Base-by-base conservation (phyloP, 2,113 vertebrate species). In the Cricetomys ansorgei region DNA sequence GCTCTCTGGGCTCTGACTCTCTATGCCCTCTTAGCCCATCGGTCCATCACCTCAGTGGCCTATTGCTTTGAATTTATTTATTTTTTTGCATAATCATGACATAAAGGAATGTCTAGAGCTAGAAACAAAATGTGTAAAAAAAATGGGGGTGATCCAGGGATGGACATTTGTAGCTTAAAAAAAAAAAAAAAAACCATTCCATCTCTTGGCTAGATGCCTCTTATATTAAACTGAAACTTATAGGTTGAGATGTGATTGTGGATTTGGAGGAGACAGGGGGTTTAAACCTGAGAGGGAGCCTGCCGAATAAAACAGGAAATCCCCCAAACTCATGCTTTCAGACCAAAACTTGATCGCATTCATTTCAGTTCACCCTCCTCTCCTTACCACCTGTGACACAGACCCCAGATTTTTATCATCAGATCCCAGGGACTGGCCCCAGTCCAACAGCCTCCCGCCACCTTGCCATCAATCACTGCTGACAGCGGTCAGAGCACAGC, bases 201-300 rank as follows among this genome's bases (percentile, higher is more conserved):
- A 96, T 98, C 98, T 98, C 96, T 93, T 97, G 92, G 70, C 94
- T 97, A 97, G 97, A 96, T 97, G 97, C 93, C 34, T 92, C 92
- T 97, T 98, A 98, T 98, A 98, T 98, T 98, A 98, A 98, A 98
- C 97, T 98, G 96, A 98, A 98, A 98, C 98, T 98, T 98, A 98
- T 96, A 97, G 97, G 96, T 96, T 95, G 97, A 97, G 96, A 97
- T 83, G 96, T 86, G 92, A 97, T 96, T 85, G 4, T 0, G 7
- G 12, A 84, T 65, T 12, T n/a, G 8, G 84, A 85, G 80, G 97
- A 97, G 97, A 93, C 55, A 80, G 97, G 96, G 95, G 96, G 89
- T 67, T 97, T 97, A 97, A 93, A 89, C 97, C 89, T 65, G 34
- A 81, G 85, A 81, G 91, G 95, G 73, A 87, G 65, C 92, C 96